These are phyloP conservation scores for Xylophagus ater DNA, from an alignment of 2,888 invertebrate species.

Conservation along the genomic window DNA sequence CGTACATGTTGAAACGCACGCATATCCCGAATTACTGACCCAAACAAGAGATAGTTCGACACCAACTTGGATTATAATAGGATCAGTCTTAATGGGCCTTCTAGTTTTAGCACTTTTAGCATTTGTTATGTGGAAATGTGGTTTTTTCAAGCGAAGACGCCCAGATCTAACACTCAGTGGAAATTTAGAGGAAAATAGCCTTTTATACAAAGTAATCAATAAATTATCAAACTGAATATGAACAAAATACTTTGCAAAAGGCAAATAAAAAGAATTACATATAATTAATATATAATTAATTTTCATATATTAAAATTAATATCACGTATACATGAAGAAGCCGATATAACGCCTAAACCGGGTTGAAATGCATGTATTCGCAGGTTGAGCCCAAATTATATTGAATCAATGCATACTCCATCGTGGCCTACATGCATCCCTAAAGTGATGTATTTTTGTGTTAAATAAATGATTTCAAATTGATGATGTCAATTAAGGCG, in stretches of 20 bases:
- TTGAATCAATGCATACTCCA: too few relatives aligned
- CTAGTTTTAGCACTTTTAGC: slow-evolving; percentile 70
- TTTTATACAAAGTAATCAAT: slow-evolving; percentile 30
- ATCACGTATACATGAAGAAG: too few relatives aligned
- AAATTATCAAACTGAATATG: neutral
- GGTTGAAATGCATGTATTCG: too few relatives aligned
- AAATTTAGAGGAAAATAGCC: slow-evolving; percentile 63
- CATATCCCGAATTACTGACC: slow-evolving; percentile 70
- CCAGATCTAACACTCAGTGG: slow-evolving; percentile 75
- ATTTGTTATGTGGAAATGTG: slow-evolving; percentile 73
- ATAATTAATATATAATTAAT: too few relatives aligned
- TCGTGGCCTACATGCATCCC: too few relatives aligned
- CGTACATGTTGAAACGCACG: slow-evolving; percentile 71
- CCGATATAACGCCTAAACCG: too few relatives aligned
- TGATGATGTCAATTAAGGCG: too few relatives aligned
- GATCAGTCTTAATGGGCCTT: slow-evolving; percentile 74
- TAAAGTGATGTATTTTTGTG: too few relatives aligned
- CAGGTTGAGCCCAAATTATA: too few relatives aligned
- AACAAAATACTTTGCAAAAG: neutral
- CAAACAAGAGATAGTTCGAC: slow-evolving; percentile 62
- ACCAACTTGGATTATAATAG: slow-evolving; percentile 76
- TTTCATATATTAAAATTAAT: too few relatives aligned
- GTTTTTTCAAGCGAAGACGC: slow-evolving; percentile 78
- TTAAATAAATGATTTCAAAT: too few relatives aligned
- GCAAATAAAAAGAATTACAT: too few relatives aligned